phyloP scores from a whole-genome alignment of 2,113 vertebrate genomes.

The Alces alces region DNA sequence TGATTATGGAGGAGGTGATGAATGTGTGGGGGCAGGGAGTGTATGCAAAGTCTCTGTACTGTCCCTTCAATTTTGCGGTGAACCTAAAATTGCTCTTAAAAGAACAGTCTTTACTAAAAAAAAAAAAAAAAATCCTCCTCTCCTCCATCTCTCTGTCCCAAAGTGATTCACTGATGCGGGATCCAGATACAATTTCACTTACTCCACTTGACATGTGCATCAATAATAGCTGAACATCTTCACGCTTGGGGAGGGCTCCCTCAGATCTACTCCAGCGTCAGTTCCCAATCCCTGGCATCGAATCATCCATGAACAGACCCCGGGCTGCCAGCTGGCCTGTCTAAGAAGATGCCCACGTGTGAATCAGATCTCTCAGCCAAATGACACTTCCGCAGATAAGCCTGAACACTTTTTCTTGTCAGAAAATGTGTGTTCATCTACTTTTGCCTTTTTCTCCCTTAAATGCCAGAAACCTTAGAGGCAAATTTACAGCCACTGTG shows the following conservation, averaged over 20 bases:
- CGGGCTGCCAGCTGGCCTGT: neutral
- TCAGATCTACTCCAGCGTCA: neutral
- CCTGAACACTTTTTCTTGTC: slow-evolving; percentile 18
- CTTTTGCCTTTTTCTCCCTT: slow-evolving; percentile 16
- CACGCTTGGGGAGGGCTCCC: neutral
- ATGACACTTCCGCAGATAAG: neutral
- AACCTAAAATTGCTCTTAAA: neutral
- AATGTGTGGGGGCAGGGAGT: neutral
- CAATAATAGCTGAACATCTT: neutral
- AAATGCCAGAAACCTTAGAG: slow-evolving; percentile 9
- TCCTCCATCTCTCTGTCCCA: neutral
- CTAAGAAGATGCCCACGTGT: neutral
- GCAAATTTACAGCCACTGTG: neutral
- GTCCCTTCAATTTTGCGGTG: neutral
- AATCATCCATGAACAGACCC: neutral
- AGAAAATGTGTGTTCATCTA: slow-evolving; percentile 38
- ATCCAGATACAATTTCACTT: neutral
- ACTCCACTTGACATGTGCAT: neutral
- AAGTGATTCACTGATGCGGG: neutral
- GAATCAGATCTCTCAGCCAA: slow-evolving; percentile 21
- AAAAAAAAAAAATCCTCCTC: neutral
- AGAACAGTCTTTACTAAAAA: neutral
- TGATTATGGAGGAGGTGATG: neutral
- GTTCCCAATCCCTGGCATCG: neutral
- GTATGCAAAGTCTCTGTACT: neutral